Evolutionary conservation across 1,140 invertebrate genomes (phyloP).

Genomic region (Tetraneura akinire): DNA sequence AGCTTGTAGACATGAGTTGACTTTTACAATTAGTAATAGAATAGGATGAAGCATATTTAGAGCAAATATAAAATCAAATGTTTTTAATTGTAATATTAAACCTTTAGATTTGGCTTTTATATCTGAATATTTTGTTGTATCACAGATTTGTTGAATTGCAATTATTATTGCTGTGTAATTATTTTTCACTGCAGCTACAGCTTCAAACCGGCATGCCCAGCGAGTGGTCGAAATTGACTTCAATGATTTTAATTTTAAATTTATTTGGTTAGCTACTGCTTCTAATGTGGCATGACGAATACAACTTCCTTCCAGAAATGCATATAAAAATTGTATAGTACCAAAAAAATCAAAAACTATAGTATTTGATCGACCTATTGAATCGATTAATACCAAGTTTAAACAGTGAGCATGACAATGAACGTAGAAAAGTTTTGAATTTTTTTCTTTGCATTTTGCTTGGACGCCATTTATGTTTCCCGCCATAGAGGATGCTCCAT

Average conservation of each 20-base stretch:
- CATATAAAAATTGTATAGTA: constrained; percentile 45
- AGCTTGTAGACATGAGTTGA: background rate
- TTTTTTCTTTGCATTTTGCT: background rate
- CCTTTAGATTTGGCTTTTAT: background rate
- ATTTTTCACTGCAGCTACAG: constrained; percentile 46
- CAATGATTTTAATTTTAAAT: constrained; percentile 47
- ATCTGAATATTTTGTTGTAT: background rate
- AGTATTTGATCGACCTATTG: background rate
- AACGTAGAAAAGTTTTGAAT: constrained; percentile 4
- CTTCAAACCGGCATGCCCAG: constrained; percentile 52
- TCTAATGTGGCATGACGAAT: constrained; percentile 52
- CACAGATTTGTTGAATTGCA: background rate
- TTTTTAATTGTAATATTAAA: background rate
- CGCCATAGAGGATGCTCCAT: background rate
- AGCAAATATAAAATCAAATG: background rate
- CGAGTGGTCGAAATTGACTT: constrained; percentile 52
- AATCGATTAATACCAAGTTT: constrained; percentile 6
- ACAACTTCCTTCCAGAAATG: constrained; percentile 52
- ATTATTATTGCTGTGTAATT: constrained; percentile 3
- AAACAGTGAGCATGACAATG: background rate
- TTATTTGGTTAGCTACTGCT: constrained; percentile 39
- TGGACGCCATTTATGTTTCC: background rate
- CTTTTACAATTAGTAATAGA: background rate
- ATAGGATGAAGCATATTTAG: background rate
- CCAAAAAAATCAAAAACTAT: constrained; percentile 49